Conservation (phyloP, 2,888 invertebrate genomes). For the Lacanobia oleracea region DNA sequence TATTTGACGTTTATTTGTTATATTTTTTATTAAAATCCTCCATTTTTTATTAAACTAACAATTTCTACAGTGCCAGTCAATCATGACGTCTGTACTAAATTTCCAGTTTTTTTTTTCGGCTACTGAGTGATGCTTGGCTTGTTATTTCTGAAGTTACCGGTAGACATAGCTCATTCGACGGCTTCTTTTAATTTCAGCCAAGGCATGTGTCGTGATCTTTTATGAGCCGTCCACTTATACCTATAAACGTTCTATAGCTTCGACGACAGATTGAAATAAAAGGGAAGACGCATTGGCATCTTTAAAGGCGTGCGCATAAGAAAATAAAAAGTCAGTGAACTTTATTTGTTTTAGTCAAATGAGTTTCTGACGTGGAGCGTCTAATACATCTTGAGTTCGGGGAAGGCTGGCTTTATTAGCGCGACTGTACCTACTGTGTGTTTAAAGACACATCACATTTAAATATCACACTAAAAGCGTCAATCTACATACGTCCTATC, state of each 20-base stretch:
- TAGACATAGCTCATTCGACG: conserved; percentile 54
- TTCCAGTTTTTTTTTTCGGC: conserved; percentile 32
- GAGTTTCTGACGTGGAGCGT: conserved; percentile 83
- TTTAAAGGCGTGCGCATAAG: conserved; percentile 80
- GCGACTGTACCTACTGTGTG: conserved; percentile 77
- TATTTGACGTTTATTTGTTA: conserved; percentile 42
- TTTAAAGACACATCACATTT: conserved; percentile 87
- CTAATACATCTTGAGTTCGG: conserved; percentile 82
- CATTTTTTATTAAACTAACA: too few relatives aligned
- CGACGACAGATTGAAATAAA: conserved; percentile 77
- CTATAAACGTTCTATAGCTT: conserved; percentile 59
- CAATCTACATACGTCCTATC: conserved; percentile 89
- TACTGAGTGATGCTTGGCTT: conserved; percentile 50
- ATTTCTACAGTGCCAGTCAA: conserved; percentile 31
- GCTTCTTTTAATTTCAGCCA: conserved; percentile 60
- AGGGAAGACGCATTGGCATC: conserved; percentile 78
- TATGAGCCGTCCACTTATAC: conserved; percentile 58
- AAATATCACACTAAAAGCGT: conserved; percentile 89
- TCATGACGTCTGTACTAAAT: conserved; percentile 41
- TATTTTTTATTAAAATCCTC: conserved; percentile 29
- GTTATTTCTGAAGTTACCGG: conserved; percentile 52
- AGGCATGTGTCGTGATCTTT: conserved; percentile 56
- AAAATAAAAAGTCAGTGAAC: conserved; percentile 82
- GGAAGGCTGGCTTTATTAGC: conserved; percentile 85
- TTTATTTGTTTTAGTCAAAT: conserved; percentile 89